A percentile compares a stretch with the other conserved stretches of the same genome.
phyloP scores from a whole-genome alignment of 1,140 invertebrate species.

The Bombyx mori region DNA sequence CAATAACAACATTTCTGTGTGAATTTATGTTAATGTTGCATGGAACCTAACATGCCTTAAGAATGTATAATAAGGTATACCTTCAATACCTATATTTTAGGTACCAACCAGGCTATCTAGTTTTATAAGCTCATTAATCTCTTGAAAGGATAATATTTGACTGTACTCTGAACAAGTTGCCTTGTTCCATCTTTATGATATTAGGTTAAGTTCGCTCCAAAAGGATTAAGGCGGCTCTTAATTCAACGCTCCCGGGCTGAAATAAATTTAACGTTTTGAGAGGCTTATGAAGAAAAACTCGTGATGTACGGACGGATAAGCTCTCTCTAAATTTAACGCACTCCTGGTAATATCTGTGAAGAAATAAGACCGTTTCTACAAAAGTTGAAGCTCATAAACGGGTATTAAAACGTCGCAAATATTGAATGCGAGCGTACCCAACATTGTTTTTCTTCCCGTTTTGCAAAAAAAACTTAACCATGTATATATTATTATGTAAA shows the following conservation, averaged over 20 bases:
- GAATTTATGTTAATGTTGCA: no score
- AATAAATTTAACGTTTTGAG: conserved; percentile 65
- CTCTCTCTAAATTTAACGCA: conserved; percentile 35
- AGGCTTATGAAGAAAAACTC: conserved; percentile 66
- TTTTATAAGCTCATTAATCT: conserved; percentile 63
- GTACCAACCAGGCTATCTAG: conserved; percentile 24
- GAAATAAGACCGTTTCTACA: conserved; percentile 8
- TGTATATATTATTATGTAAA: conserved; percentile 2
- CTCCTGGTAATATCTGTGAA: conserved; percentile 17
- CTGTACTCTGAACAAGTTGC: conserved; percentile 58
- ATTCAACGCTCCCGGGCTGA: conserved; percentile 57
- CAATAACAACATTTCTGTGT: no score
- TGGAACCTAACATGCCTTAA: neutral
- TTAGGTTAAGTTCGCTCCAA: conserved; percentile 61
- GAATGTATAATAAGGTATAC: neutral
- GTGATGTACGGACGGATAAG: conserved; percentile 40
- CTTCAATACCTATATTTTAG: neutral
- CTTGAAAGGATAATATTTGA: conserved; percentile 62
- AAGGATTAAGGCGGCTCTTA: conserved; percentile 66
- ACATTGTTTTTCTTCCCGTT: conserved; percentile 18
- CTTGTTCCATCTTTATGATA: conserved; percentile 66
- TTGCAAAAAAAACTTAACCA: conserved; percentile 18
- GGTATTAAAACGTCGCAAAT: conserved; percentile 9
- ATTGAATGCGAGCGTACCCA: conserved; percentile 18
- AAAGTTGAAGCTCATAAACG: conserved; percentile 15